phyloP scores from a whole-genome alignment of 2,113 vertebrate genomes.

The Cathartes aura region DNA sequence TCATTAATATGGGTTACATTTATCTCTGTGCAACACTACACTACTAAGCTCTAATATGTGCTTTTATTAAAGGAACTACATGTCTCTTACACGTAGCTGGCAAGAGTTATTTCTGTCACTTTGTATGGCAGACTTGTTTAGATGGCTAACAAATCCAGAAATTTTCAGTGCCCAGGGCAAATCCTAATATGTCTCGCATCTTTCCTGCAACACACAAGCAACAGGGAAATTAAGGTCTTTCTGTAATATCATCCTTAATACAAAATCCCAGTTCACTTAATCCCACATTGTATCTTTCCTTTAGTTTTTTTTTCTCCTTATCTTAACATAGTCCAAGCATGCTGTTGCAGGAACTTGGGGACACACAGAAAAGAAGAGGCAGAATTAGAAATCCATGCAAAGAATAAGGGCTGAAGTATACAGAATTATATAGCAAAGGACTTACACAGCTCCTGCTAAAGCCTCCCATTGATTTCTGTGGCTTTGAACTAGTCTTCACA shows the following conservation, averaged over 20 bases:
- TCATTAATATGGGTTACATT: not conserved
- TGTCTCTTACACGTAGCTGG: not conserved
- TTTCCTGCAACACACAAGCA: not conserved
- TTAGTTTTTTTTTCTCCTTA: constrained; percentile 20
- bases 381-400: constrained; percentile 35
- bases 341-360: constrained; percentile 24
- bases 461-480: not conserved
- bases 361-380: constrained; percentile 23
- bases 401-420: constrained; percentile 25
- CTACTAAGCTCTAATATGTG: not conserved
- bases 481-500: not conserved
- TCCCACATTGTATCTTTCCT: not conserved
- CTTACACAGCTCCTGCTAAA: not conserved
- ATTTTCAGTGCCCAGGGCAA: not conserved
- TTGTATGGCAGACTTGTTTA: not conserved
- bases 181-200: not conserved
- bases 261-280: constrained; percentile 43
- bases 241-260: not conserved
- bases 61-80: not conserved
- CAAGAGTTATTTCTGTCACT: not conserved
- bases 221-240: not conserved
- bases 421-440: constrained; percentile 28
- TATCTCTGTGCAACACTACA: not conserved
- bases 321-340: not conserved
- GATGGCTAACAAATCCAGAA: not conserved